These are phyloP conservation scores for Drosophila longiperda DNA, from an alignment of 2,888 invertebrate genomes.

Conservation along the genomic window DNA sequence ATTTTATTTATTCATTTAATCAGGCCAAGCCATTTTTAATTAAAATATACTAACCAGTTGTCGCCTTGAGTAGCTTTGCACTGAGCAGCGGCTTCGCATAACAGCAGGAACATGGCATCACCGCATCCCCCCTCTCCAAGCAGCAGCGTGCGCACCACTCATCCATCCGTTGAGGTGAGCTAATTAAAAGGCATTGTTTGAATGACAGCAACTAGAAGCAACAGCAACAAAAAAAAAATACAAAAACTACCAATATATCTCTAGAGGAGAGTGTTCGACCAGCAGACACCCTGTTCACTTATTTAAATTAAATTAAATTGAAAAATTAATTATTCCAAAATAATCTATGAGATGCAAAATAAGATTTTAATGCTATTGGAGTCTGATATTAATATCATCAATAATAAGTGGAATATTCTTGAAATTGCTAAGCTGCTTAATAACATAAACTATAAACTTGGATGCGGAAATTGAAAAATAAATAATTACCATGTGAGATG, in stretches of 20 bases:
- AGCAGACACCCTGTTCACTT: neutral
- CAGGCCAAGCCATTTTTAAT: slow-evolving; percentile 60
- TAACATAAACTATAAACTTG: neutral
- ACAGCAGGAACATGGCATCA: slow-evolving; percentile 48
- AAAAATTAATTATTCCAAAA: no score
- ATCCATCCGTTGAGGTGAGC: slow-evolving; percentile 47
- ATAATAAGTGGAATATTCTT: neutral
- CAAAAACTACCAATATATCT: neutral
- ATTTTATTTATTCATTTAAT: slow-evolving; percentile 15
- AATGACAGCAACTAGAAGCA: slow-evolving; percentile 29
- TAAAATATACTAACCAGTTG: slow-evolving; percentile 67
- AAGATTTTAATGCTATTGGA: neutral
- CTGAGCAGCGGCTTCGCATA: slow-evolving; percentile 61
- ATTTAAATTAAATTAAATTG: no score
- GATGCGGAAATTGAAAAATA: neutral
- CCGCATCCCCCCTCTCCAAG: slow-evolving; percentile 22
- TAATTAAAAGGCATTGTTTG: slow-evolving; percentile 75
- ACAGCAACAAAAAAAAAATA: slow-evolving; percentile 5
- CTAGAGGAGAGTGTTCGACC: neutral
- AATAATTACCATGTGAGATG: no score
- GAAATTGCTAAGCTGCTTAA: neutral
- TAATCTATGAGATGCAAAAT: no score
- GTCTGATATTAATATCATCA: neutral
- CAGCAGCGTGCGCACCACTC: slow-evolving; percentile 58
- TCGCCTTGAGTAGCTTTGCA: slow-evolving; percentile 55